Evolutionary conservation across 2,888 invertebrate genomes (phyloP).

Genomic region (Cantharis nigra): DNA sequence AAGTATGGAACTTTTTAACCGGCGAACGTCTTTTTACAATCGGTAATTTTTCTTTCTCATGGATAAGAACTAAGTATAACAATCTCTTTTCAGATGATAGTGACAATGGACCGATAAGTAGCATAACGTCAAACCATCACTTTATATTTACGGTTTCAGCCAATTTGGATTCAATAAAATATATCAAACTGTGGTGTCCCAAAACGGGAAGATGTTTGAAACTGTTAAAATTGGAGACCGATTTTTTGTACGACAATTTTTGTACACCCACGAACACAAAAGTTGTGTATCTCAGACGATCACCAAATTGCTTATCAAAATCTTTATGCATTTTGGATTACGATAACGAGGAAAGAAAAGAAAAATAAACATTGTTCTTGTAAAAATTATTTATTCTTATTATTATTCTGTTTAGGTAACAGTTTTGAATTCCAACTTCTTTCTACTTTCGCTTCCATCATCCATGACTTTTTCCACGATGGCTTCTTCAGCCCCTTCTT

Average conservation of each 20-base stretch:
- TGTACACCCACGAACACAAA: neutral
- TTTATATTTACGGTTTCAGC: neutral
- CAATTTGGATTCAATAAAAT: neutral
- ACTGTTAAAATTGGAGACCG: neutral
- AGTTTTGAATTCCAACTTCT: too few species aligned
- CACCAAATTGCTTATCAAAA: neutral
- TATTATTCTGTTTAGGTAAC: too few species aligned
- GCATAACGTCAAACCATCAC: neutral
- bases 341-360: neutral
- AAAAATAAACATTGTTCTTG: too few species aligned
- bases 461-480: too few species aligned
- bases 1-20: neutral
- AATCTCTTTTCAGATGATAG: neutral
- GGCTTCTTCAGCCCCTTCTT: too few species aligned
- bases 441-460: too few species aligned
- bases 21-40: neutral
- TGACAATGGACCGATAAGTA: neutral
- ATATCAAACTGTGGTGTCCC: neutral
- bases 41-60: neutral
- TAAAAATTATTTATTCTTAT: too few species aligned
- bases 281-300: neutral
- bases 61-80: too few species aligned
- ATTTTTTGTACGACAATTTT: neutral
- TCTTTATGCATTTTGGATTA: neutral
- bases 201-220: neutral